These are phyloP conservation scores for Cryptocephalus primarius DNA, from an alignment of 2,888 invertebrate species.

Conservation along the genomic window DNA sequence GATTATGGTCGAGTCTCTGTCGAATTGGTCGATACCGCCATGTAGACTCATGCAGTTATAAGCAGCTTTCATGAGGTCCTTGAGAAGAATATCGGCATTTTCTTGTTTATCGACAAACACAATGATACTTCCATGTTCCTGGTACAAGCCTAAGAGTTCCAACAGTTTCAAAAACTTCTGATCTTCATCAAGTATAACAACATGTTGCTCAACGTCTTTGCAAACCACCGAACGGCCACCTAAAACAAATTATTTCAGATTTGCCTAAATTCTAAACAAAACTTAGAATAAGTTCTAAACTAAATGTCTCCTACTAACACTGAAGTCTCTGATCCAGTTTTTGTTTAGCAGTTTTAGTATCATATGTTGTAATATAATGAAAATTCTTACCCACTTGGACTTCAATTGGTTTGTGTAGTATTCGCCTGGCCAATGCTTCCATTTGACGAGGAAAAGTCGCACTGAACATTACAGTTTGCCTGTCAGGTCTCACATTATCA, in stretches of 20 bases:
- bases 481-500: slow-evolving; percentile 91
- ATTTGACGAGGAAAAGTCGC: slow-evolving; percentile 98
- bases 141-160: slow-evolving; percentile 92
- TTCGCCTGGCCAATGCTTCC: slow-evolving; percentile 93
- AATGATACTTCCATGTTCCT: slow-evolving; percentile 85
- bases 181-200: slow-evolving; percentile 88
- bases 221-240: slow-evolving; percentile 88
- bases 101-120: slow-evolving; percentile 99
- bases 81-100: slow-evolving; percentile 84
- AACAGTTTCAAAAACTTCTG: slow-evolving; percentile 95
- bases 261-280: neutral
- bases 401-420: slow-evolving; percentile 90
- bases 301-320: no score
- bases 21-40: slow-evolving; percentile 99
- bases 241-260: slow-evolving; percentile 1
- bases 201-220: slow-evolving; percentile 94
- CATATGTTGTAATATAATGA: neutral
- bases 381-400: slow-evolving; percentile 60
- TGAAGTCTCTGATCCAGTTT: no score
- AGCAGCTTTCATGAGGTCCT: slow-evolving; percentile 91
- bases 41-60: slow-evolving; percentile 96
- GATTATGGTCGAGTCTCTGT: slow-evolving; percentile 92
- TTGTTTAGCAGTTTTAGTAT: no score
- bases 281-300: neutral
- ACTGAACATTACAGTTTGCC: slow-evolving; percentile 98